Conservation (phyloP, 2,113 vertebrate species). For the Cygnus atratus region DNA sequence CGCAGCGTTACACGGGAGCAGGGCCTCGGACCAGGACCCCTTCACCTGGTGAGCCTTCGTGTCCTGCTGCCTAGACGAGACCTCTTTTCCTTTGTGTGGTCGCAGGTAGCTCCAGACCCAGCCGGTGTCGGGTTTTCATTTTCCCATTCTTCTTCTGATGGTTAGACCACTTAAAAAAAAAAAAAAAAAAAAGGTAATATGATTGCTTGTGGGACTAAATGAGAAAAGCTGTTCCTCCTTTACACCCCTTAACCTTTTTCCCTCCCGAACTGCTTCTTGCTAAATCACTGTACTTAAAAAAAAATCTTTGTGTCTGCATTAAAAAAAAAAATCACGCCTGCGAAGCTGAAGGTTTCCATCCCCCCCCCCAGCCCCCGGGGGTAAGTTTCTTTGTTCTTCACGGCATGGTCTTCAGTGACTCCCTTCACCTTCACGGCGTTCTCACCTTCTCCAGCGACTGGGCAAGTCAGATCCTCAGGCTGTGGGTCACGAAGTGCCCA, state of each 20-base stretch:
- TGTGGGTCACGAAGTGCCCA: not conserved
- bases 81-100: not conserved
- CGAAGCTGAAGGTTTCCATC: not conserved
- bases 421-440: not conserved
- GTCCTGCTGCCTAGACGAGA: not conserved
- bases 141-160: not conserved
- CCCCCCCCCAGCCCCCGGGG: fast-evolving
- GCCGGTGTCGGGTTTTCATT: not conserved
- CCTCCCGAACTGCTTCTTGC: not conserved
- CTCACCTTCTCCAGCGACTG: fast-evolving
- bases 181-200: not conserved
- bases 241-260: not conserved
- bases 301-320: fast-evolving
- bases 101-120: not conserved
- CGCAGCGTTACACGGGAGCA: not conserved
- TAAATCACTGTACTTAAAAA: not conserved
- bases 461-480: not conserved
- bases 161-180: not conserved
- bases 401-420: not conserved
- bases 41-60: not conserved
- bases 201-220: not conserved
- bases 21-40: not conserved
- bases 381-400: not conserved
- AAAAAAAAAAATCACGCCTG: not conserved
- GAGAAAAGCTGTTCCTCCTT: not conserved